These are phyloP conservation scores for Ovis canadensis DNA, from an alignment of 2,113 vertebrate species.

Conservation along the genomic window DNA sequence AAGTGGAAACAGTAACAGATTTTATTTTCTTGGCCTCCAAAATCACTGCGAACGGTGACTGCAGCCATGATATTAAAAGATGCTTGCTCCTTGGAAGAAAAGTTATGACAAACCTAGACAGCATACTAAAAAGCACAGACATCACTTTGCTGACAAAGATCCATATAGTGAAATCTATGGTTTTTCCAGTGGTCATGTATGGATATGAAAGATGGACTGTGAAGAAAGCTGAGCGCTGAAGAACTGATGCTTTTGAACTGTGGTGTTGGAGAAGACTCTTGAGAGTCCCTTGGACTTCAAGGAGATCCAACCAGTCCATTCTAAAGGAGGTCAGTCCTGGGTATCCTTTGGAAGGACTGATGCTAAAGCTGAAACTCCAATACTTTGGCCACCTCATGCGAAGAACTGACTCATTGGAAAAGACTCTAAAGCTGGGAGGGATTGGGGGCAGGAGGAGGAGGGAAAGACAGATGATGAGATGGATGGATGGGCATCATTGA, in stretches of 20 bases:
- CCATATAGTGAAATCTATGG: not conserved
- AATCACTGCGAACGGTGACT: not conserved
- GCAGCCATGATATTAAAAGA: not conserved
- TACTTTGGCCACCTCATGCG: too few relatives aligned
- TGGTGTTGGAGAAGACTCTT: not conserved
- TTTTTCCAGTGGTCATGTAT: not conserved
- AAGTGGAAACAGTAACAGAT: not conserved
- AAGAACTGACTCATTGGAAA: too few relatives aligned
- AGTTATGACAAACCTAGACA: not conserved
- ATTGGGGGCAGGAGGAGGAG: not conserved
- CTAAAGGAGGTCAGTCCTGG: too few relatives aligned
- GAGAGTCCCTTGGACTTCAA: not conserved
- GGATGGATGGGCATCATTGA: not conserved
- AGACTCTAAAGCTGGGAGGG: too few relatives aligned
- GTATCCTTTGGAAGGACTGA: too few relatives aligned
- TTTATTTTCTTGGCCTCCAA: not conserved
- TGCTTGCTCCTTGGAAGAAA: not conserved
- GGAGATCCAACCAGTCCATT: not conserved
- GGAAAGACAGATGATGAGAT: not conserved
- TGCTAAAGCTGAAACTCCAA: too few relatives aligned
- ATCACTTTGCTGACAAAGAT: not conserved
- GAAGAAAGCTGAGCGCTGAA: not conserved
- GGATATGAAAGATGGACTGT: not conserved
- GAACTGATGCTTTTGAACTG: not conserved
- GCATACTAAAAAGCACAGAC: not conserved